These are phyloP conservation scores for Zosterops pallidus DNA, from an alignment of 2,113 vertebrate genomes.

Conservation along the genomic window DNA sequence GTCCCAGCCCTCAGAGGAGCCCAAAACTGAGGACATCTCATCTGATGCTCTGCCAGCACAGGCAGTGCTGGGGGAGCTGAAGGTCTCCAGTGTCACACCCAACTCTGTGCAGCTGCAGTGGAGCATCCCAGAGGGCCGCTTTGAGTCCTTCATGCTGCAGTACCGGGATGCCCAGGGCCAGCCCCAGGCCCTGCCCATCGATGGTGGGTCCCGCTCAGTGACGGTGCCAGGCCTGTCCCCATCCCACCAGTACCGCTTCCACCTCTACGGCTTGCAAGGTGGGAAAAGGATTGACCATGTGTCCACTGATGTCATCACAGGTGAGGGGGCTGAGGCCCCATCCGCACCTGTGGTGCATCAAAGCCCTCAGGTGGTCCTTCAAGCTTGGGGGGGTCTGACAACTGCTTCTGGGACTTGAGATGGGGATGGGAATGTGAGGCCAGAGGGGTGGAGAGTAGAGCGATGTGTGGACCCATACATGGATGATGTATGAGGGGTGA, in stretches of 20 bases:
- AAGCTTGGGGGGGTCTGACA: too few relatives aligned
- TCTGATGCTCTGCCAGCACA: neutral
- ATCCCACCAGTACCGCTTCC: neutral
- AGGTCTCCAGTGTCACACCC: neutral
- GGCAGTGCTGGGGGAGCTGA: neutral
- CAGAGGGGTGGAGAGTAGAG: too few relatives aligned
- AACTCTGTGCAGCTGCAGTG: neutral
- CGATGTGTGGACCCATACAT: neutral
- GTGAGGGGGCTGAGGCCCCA: neutral
- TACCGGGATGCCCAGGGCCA: neutral
- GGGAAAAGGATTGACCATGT: neutral
- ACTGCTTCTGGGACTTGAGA: neutral
- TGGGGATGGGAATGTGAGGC: neutral
- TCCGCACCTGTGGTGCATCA: accelerated
- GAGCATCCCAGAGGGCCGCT: constrained; percentile 17
- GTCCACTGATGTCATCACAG: accelerated
- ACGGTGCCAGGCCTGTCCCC: neutral
- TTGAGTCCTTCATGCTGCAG: constrained; percentile 61
- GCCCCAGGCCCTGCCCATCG: neutral
- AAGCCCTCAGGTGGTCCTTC: neutral
- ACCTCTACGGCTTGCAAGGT: neutral
- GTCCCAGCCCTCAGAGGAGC: neutral
- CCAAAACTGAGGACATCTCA: neutral
- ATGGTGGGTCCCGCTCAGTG: accelerated
- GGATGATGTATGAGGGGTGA: neutral